A percentile compares a stretch with the other conserved stretches of the same genome.
Conservation (phyloP, 2,888 invertebrate species). For the Megamerina dolium region DNA sequence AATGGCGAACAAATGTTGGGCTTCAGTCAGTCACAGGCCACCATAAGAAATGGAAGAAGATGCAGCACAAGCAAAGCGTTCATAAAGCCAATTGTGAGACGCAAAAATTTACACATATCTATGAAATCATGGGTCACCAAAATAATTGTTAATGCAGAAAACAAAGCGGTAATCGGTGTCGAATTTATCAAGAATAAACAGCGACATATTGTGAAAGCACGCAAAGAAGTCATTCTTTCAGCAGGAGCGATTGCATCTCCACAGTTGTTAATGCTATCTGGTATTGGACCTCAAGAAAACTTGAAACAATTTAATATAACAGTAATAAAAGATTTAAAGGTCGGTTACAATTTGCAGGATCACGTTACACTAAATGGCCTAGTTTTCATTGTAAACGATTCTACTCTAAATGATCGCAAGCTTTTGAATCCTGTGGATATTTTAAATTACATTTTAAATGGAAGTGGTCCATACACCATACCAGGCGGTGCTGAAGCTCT, state of each 20-base stretch:
- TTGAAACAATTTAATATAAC: slow-evolving; percentile 56
- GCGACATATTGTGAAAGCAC: slow-evolving; percentile 54
- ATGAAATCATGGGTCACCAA: slow-evolving; percentile 63
- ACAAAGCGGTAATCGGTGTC: slow-evolving; percentile 61
- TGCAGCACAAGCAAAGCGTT: slow-evolving; percentile 78
- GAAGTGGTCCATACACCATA: slow-evolving; percentile 66
- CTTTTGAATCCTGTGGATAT: slow-evolving; percentile 55
- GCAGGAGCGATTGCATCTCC: slow-evolving; percentile 82
- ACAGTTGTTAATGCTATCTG: slow-evolving; percentile 79
- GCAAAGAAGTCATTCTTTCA: slow-evolving; percentile 70
- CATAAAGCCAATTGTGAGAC: slow-evolving; percentile 58
- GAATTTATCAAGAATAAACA: slow-evolving; percentile 60
- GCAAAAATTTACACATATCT: slow-evolving; percentile 65
- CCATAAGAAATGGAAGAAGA: slow-evolving; percentile 63
- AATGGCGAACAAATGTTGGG: slow-evolving; percentile 62
- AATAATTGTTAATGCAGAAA: slow-evolving; percentile 59
- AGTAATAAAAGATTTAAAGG: slow-evolving; percentile 62
- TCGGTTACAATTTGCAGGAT: slow-evolving; percentile 77
- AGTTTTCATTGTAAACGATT: slow-evolving; percentile 64
- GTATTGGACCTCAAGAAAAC: slow-evolving; percentile 65
- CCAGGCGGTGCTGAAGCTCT: slow-evolving; percentile 74
- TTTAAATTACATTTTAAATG: slow-evolving; percentile 57
- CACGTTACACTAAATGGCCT: slow-evolving; percentile 69
- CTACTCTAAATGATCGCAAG: slow-evolving; percentile 58
- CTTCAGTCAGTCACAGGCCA: slow-evolving; percentile 67